Percentiles rank a stretch among this genome's conserved stretches.
Conservation (phyloP, 2,797 vertebrate genomes). For the Mallotus villosus region DNA sequence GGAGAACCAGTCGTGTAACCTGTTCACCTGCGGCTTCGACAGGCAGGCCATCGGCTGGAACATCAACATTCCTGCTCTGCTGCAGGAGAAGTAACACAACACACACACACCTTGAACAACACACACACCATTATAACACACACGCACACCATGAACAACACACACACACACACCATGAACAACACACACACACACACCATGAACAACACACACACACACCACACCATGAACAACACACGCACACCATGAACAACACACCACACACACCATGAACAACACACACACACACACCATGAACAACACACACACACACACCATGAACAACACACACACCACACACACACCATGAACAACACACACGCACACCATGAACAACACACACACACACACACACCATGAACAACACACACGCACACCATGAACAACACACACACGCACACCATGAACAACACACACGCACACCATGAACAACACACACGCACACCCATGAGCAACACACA, state of each 20-base stretch:
- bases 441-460: neutral
- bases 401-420: neutral
- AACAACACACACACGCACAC: neutral
- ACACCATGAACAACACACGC: neutral
- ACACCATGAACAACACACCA: no score
- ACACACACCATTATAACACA: no score
- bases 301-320: neutral
- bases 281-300: neutral
- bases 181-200: no score
- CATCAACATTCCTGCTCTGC: constrained; percentile 83
- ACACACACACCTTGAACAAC: neutral
- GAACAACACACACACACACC: neutral
- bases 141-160: no score
- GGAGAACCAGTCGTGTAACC: constrained; percentile 81
- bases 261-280: neutral
- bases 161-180: neutral
- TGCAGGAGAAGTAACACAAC: constrained; percentile 75
- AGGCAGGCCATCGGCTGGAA: constrained; percentile 86
- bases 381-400: no score
- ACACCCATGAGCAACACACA: no score
- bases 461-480: neutral
- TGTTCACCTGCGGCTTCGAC: constrained; percentile 85
- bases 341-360: neutral
- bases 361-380: neutral
- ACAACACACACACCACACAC: neutral